Base-by-base conservation (phyloP, 2,113 vertebrate genomes). In the Mus musculus region DNA sequence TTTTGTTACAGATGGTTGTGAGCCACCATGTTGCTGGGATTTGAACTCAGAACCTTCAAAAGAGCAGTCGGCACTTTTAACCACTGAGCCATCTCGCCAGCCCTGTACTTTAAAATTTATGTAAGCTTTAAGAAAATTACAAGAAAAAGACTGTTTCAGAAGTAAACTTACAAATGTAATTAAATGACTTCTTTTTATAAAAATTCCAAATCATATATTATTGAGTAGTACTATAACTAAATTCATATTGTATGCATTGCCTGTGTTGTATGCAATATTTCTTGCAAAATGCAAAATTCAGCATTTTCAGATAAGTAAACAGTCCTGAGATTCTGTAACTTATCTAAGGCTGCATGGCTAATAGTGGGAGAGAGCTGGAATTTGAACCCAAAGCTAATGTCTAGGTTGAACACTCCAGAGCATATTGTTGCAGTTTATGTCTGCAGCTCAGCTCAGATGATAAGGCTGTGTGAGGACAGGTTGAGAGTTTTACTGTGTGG, bases 281-380 rank as follows among this genome's bases (percentile, higher is more conserved):
- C 33, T 54, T 54, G n/a, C 42, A 42, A 42, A 42, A 42, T 42
- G 42, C 42, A 42, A 42, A 5, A 59, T 52, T 73, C 46, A 77
- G 56, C 85, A 72, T 93, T 85, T 96, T 95, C 95, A 95, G 76
- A 81, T 92, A 65, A 96, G 90, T 88, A 95, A 97, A 82, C 95
- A 84, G 88, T 82, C 90, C 76, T 26, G 61, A 81, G 54, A 86
- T 67, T 26, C 19, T 59, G 9, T 75, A 54, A 28, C 88, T 12
- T 33, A 85, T 36, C 20, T 63, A 86, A 72, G 24, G 36, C 46
- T 78, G 61, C 12, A 10, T 67, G 59, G 20, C 65, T 85, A n/a
- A 0, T 24, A 56, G 52, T 89, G 11, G 67, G 91, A 82, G 81
- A 95, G 86, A 95, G 86, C 73, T 80, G 49, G 94, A 86, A 22